Percentiles rank a stretch among this genome's conserved stretches.
These are phyloP conservation scores for Scalopus aquaticus DNA, from an alignment of 2,113 vertebrate genomes.

Conservation along the genomic window DNA sequence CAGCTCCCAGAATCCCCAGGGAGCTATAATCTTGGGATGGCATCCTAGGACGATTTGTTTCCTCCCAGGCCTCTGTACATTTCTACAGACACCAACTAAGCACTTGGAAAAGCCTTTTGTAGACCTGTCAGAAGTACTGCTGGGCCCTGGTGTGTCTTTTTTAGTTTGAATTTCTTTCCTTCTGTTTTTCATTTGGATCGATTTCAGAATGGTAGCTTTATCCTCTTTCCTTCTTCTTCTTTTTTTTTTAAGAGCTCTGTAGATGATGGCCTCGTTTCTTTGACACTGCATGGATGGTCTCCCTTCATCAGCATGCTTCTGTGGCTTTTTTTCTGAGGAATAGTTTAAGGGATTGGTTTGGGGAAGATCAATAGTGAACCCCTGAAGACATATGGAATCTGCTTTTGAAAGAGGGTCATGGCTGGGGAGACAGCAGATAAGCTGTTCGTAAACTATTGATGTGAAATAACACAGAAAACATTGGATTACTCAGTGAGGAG, in stretches of 20 bases:
- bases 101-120: not conserved
- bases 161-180: not conserved
- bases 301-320: constrained; percentile 23
- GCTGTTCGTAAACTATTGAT: not conserved
- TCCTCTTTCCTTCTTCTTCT: not conserved
- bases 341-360: not conserved
- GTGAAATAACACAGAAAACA: not conserved
- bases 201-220: constrained; percentile 63
- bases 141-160: not conserved
- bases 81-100: not conserved
- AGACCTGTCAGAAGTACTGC: constrained; percentile 30
- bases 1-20: constrained; percentile 6
- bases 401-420: not conserved
- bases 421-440: not conserved
- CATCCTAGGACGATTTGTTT: not conserved
- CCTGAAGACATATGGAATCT: not conserved
- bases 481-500: not conserved
- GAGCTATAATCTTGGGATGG: constrained; percentile 44
- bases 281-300: constrained; percentile 39
- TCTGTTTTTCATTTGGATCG: constrained; percentile 40
- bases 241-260: constrained; percentile 6
- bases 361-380: not conserved
- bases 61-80: not conserved
- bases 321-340: constrained; percentile 14
- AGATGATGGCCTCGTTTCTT: constrained; percentile 62